phyloP scores from a whole-genome alignment of 2,888 invertebrate genomes.

The Tuta absoluta region DNA sequence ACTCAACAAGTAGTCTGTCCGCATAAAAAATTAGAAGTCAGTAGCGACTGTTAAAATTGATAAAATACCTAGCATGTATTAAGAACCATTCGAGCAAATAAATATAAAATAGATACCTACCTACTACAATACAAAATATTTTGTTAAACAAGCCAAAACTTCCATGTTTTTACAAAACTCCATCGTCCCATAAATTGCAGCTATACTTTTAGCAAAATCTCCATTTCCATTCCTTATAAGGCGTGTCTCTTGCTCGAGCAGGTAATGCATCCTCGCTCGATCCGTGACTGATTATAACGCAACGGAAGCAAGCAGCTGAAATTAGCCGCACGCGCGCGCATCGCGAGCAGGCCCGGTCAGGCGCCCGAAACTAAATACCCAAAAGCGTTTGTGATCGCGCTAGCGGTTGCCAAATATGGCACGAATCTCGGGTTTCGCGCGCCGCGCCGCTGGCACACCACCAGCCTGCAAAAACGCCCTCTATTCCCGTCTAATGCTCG shows the following conservation, averaged over 20 bases:
- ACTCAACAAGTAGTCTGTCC: no score
- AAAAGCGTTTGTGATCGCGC: constrained; percentile 66
- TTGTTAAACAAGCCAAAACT: not conserved
- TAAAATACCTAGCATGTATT: no score
- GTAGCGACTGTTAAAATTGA: no score
- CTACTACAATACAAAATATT: no score
- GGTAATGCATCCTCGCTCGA: constrained; percentile 51
- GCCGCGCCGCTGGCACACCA: constrained; percentile 59
- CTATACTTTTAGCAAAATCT: not conserved
- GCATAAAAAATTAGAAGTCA: no score
- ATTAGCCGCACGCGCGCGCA: constrained; percentile 56
- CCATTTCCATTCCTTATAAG: constrained; percentile 46
- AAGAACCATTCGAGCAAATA: no score
- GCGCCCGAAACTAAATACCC: constrained; percentile 73
- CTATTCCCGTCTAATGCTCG: constrained; percentile 70
- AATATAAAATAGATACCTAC: no score
- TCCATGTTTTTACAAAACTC: not conserved
- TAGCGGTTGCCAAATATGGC: constrained; percentile 76
- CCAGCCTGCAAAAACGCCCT: constrained; percentile 66
- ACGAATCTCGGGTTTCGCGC: constrained; percentile 78
- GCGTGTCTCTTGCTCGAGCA: constrained; percentile 41
- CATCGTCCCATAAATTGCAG: not conserved
- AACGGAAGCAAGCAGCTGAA: constrained; percentile 61
- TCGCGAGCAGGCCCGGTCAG: constrained; percentile 40
- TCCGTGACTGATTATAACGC: constrained; percentile 42